Conservation (phyloP, 2,113 vertebrate species). For the Sigmodon hispidus region DNA sequence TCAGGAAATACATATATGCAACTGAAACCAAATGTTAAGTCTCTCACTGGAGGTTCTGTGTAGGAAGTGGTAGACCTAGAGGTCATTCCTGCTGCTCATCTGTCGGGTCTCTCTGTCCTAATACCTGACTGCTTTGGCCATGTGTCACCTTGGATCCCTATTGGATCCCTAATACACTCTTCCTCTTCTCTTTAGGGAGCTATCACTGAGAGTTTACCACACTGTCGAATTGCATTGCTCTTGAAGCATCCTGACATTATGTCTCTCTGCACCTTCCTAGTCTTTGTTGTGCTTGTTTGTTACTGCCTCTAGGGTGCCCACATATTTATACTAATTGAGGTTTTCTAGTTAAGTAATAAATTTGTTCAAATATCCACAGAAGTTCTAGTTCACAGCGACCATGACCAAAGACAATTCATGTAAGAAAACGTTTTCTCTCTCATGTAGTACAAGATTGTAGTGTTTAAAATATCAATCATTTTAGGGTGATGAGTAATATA, state of each 20-base stretch:
- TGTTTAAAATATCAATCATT: rapidly evolving
- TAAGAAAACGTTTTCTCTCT: not conserved
- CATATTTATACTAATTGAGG: rapidly evolving
- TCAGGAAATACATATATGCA: too few species aligned
- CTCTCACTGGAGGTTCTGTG: rapidly evolving
- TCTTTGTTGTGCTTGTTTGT: rapidly evolving
- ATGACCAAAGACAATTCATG: rapidly evolving
- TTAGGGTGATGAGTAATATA: too few species aligned
- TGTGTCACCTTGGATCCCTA: not conserved
- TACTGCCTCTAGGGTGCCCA: rapidly evolving
- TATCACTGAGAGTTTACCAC: not conserved
- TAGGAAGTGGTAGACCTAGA: rapidly evolving
- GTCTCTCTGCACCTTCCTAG: not conserved
- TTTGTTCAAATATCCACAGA: not conserved
- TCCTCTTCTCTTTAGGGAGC: rapidly evolving
- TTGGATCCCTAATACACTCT: not conserved
- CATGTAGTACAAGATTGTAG: too few species aligned
- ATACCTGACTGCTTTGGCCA: not conserved
- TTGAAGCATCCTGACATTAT: not conserved
- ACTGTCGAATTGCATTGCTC: too few species aligned
- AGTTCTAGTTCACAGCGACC: not conserved
- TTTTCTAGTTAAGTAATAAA: too few species aligned
- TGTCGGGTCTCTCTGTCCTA: not conserved
- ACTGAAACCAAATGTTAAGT: rapidly evolving
- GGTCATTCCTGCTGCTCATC: rapidly evolving